Conservation (phyloP, 2,888 invertebrate species). For the Heterodera filipjevi region DNA sequence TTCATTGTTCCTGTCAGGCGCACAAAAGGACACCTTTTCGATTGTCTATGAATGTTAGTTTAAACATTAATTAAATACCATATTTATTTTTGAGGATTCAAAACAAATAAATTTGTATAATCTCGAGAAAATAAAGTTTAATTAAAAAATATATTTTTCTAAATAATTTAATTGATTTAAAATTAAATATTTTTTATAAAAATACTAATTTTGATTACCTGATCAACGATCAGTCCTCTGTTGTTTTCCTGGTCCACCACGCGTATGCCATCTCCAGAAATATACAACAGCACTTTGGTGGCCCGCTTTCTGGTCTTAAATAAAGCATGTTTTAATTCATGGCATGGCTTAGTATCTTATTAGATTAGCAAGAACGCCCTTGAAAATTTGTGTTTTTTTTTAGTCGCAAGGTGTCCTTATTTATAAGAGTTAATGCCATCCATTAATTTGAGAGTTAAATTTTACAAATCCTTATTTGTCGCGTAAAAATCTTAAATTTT, state of each 20-base stretch:
- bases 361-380: neutral
- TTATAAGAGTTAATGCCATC: too few relatives aligned
- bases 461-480: too few relatives aligned
- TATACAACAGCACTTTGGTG: slow-evolving; percentile 72
- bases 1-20: slow-evolving; percentile 95
- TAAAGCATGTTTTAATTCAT: slow-evolving; percentile 22
- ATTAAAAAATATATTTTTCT: neutral
- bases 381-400: too few relatives aligned
- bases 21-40: slow-evolving; percentile 99
- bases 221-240: slow-evolving; percentile 86
- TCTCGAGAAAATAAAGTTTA: neutral
- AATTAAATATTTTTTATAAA: neutral
- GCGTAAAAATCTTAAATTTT: too few relatives aligned
- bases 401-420: neutral
- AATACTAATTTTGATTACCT: neutral
- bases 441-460: too few relatives aligned
- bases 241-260: slow-evolving; percentile 97
- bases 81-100: too few relatives aligned
- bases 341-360: neutral
- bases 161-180: neutral
- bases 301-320: slow-evolving; percentile 71
- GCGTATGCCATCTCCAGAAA: slow-evolving; percentile 81
- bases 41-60: slow-evolving; percentile 87
- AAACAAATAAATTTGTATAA: too few relatives aligned
- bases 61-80: neutral